Evolutionary conservation across 2,888 invertebrate species (phyloP), one percentile per base, ranked within the genome.

Genomic region (Hemaris fuciformis): DNA sequence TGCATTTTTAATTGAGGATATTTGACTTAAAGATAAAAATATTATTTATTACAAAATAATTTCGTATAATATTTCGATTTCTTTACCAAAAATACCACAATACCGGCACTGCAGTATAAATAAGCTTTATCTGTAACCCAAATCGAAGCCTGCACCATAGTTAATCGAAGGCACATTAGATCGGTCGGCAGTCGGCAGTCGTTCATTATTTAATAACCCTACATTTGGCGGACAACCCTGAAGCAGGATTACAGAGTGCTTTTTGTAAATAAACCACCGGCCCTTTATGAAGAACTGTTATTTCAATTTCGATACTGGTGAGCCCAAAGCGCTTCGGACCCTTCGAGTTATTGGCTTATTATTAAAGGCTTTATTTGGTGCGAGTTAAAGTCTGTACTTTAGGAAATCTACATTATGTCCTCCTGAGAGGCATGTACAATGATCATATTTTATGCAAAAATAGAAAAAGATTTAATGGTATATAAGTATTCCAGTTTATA

Each of bases 251-350:
- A 88, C 77, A 83, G 82, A 79, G 81, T 81, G 53, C 84, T 89
- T 88, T 88, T 89, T 87, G 85, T 89, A 87, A 89, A 88, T 87
- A 89, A 87, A 85, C 83, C 86, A 82, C 78, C 84, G 80, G 78
- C 67, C 64, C 75, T 72, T 76, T 77, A 76, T 62, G 68, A 72
- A 77, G 73, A 66, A 71, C 72, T 76, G 75, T 77, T 78, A 77
- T 80, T 81, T 74, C 59, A 68, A 64, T 63, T 64, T 70, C 66
- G 67, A 66, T 66, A 61, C 65, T 62, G 66, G 46, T 27, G 59
- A 20, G 25, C 48, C 61, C n/a, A n/a, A n/a, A n/a, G 8, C 38
- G 48, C 42, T 46, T 63, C 57, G 61, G 57, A 41, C 43, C 57
- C 59, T 57, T 57, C 10, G 61, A 62, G 66, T 61, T 53, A 53